Conservation (phyloP, 2,113 vertebrate species). For the Ceyx cyanopectus region DNA sequence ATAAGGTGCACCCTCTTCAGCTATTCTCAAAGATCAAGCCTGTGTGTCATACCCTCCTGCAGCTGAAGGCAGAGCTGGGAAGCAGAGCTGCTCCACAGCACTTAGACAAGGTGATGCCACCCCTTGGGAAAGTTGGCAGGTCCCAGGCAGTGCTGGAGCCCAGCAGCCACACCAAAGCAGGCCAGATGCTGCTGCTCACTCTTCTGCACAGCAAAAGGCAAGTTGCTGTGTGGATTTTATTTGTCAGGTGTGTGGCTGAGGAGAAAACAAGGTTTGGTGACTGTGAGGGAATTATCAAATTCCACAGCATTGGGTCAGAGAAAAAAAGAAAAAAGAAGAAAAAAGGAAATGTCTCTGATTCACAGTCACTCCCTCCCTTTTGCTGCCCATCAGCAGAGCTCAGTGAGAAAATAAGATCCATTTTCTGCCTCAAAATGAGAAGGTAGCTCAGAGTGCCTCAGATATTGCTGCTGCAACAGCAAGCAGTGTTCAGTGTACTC, state of each 20-base stretch:
- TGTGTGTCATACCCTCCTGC: background rate
- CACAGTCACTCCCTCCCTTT: background rate
- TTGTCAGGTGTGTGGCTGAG: background rate
- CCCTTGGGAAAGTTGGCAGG: accelerated
- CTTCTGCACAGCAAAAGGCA: background rate
- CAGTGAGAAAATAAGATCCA: background rate
- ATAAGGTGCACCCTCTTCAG: background rate
- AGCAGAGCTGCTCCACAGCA: background rate
- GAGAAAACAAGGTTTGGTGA: accelerated
- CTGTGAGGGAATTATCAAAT: background rate
- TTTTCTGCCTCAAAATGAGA: background rate
- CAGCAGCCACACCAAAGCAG: background rate
- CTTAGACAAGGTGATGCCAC: background rate
- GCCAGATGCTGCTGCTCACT: background rate
- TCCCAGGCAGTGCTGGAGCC: background rate
- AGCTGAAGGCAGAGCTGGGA: background rate
- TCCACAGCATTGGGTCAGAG: background rate
- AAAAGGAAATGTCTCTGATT: background rate
- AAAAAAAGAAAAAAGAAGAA: background rate
- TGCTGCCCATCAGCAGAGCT: background rate
- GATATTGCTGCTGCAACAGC: background rate
- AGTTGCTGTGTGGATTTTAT: background rate
- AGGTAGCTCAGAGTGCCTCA: background rate
- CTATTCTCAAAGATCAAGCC: background rate
- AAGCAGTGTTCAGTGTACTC: background rate